A percentile compares a stretch with the other conserved stretches of the same genome.
Evolutionary conservation across 2,113 vertebrate species (phyloP).

Genomic region (Pholis gunnellus): DNA sequence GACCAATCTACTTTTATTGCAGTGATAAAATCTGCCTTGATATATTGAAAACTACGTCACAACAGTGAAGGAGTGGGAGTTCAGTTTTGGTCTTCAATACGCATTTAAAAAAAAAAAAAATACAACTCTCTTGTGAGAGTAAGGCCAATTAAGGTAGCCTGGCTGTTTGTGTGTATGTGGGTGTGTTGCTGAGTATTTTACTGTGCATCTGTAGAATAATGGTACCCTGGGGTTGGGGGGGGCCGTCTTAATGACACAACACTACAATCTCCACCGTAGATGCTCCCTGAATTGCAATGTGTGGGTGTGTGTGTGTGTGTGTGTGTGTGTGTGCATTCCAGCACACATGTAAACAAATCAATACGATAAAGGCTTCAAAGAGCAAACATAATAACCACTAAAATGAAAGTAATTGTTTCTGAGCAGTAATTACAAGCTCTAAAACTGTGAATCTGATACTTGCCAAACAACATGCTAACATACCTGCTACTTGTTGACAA

Average conservation of each 20-base stretch:
- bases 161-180: conserved; percentile 31
- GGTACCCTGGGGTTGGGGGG: conserved; percentile 56
- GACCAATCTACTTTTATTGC: conserved; percentile 71
- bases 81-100: conserved; percentile 63
- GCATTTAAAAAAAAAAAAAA: conserved; percentile 56
- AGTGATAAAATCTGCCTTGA: conserved; percentile 68
- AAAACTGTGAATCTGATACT: conserved; percentile 56
- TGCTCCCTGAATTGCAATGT: conserved; percentile 63
- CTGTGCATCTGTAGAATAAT: conserved; percentile 74
- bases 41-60: conserved; percentile 71
- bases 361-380: conserved; percentile 58
- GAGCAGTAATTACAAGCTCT: conserved; percentile 56
- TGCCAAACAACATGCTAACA: conserved; percentile 42
- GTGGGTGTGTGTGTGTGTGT: conserved; percentile 21
- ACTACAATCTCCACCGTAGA: conserved; percentile 65
- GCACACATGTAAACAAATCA: conserved; percentile 68
- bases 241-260: conserved; percentile 70
- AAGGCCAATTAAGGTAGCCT: conserved; percentile 74
- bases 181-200: conserved; percentile 55
- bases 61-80: conserved; percentile 56
- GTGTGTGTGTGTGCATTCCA: conserved; percentile 43
- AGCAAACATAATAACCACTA: conserved; percentile 64
- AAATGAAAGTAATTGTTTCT: conserved; percentile 57
- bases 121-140: conserved; percentile 60
- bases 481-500: conserved; percentile 38